These are phyloP conservation scores for Standfussiana lucernea DNA, from an alignment of 2,888 invertebrate genomes.

Conservation along the genomic window DNA sequence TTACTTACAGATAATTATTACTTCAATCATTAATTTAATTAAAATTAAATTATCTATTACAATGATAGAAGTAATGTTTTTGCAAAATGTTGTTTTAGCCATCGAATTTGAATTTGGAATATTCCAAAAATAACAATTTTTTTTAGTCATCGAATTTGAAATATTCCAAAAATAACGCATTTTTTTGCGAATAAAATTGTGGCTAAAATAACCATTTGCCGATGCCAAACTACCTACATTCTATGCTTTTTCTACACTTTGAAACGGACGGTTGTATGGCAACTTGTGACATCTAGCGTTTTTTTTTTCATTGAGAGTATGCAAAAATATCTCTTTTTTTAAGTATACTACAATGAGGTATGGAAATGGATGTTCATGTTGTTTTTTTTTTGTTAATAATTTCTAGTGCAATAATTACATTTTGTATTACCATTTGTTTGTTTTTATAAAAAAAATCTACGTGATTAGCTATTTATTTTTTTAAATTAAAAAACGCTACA, in stretches of 20 bases:
- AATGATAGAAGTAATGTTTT: conserved; percentile 78
- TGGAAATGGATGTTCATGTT: conserved; percentile 73
- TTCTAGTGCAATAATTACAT: conserved; percentile 58
- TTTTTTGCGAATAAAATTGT: not conserved
- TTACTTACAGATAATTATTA: conserved; percentile 61
- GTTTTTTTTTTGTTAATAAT: conserved; percentile 49
- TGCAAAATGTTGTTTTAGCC: conserved; percentile 42
- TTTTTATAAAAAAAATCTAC: conserved; percentile 31
- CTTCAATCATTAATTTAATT: conserved; percentile 85
- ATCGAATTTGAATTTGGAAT: not conserved
- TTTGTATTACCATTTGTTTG: conserved; percentile 41
- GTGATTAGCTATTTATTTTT: conserved; percentile 27
- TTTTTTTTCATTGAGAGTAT: conserved; percentile 70
- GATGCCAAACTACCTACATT: conserved; percentile 57
- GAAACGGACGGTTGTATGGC: conserved; percentile 74
- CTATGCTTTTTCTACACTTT: conserved; percentile 58
- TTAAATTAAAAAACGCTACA: conserved; percentile 61
- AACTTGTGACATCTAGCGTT: conserved; percentile 62
- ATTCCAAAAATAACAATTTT: not conserved
- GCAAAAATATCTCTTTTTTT: conserved; percentile 80
- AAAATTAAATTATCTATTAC: conserved; percentile 83
- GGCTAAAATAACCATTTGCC: conserved; percentile 36
- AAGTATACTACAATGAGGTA: conserved; percentile 77
- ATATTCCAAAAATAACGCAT: not conserved
- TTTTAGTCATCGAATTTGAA: no score